phyloP scores from a whole-genome alignment of 2,888 invertebrate species.

The Monopis laevigella region DNA sequence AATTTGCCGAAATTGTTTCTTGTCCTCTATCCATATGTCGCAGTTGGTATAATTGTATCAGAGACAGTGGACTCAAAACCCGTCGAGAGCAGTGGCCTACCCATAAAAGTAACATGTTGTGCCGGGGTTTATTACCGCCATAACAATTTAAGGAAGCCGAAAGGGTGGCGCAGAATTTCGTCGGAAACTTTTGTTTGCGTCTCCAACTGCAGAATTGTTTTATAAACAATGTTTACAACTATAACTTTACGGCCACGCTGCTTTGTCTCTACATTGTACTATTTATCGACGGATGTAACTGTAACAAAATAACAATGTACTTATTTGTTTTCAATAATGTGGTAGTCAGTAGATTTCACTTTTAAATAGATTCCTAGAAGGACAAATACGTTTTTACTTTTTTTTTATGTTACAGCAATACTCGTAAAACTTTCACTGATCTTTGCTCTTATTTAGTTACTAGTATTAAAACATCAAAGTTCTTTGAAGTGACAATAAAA shows the following conservation, averaged over 20 bases:
- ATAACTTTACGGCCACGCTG: constrained; percentile 58
- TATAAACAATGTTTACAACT: constrained; percentile 63
- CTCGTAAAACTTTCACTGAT: too few relatives aligned
- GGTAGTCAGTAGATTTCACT: constrained; percentile 34
- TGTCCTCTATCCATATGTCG: neutral
- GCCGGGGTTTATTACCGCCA: constrained; percentile 55
- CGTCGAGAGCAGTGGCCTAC: constrained; percentile 14
- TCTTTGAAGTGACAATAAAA: too few relatives aligned
- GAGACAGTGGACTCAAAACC: constrained; percentile 46
- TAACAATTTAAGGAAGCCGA: constrained; percentile 65
- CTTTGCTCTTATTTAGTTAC: too few relatives aligned
- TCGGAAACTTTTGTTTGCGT: constrained; percentile 56
- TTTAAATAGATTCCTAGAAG: constrained; percentile 26
- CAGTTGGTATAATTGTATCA: constrained; percentile 43
- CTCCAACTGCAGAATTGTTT: constrained; percentile 53
- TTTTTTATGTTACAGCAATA: too few relatives aligned
- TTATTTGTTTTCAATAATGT: constrained; percentile 40
- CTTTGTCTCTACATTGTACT: constrained; percentile 40
- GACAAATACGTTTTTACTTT: too few relatives aligned
- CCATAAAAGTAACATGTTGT: constrained; percentile 62
- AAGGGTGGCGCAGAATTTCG: constrained; percentile 54
- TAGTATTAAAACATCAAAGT: too few relatives aligned
- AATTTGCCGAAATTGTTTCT: constrained; percentile 7
- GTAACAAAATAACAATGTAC: too few relatives aligned
- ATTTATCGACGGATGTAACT: neutral